A percentile compares a stretch with the other conserved stretches of the same genome.
Evolutionary conservation across 2,888 invertebrate genomes (phyloP).

Genomic region (Dicycla oo): DNA sequence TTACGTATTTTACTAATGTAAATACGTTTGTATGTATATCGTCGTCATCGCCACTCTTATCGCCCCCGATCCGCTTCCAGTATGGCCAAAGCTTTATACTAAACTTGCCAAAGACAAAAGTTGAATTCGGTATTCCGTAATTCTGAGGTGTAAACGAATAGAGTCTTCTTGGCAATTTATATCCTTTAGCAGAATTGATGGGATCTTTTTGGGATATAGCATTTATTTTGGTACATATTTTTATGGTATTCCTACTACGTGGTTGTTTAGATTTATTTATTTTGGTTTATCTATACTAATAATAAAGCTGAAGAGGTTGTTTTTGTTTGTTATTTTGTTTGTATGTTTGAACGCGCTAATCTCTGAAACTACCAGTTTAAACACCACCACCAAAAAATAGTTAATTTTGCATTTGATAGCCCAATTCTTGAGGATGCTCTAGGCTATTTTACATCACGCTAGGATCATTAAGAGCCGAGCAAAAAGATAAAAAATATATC

Average conservation of each 20-base stretch:
- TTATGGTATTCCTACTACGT: background rate
- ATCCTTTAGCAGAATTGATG: constrained; percentile 36
- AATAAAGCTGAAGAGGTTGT: too few relatives aligned
- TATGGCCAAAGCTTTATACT: constrained; percentile 1
- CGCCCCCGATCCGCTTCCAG: background rate
- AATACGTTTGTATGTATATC: background rate
- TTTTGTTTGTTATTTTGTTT: too few relatives aligned
- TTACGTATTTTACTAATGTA: background rate
- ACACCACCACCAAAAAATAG: too few relatives aligned
- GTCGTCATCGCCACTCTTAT: background rate
- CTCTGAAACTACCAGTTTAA: too few relatives aligned
- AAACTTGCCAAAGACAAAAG: constrained; percentile 49
- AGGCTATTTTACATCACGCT: too few relatives aligned
- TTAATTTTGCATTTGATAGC: too few relatives aligned
- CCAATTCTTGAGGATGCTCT: too few relatives aligned
- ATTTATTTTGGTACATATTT: constrained; percentile 20
- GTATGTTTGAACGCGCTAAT: too few relatives aligned
- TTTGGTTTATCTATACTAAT: too few relatives aligned
- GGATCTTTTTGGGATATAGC: constrained; percentile 13
- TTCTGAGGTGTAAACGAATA: constrained; percentile 46
- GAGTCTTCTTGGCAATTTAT: constrained; percentile 45
- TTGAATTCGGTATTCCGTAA: constrained; percentile 42
- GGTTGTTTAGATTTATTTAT: background rate
- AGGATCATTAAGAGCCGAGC: too few relatives aligned
- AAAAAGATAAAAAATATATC: too few relatives aligned